phyloP scores from a whole-genome alignment of 2,888 invertebrate species.

The Trichogramma evanescens region DNA sequence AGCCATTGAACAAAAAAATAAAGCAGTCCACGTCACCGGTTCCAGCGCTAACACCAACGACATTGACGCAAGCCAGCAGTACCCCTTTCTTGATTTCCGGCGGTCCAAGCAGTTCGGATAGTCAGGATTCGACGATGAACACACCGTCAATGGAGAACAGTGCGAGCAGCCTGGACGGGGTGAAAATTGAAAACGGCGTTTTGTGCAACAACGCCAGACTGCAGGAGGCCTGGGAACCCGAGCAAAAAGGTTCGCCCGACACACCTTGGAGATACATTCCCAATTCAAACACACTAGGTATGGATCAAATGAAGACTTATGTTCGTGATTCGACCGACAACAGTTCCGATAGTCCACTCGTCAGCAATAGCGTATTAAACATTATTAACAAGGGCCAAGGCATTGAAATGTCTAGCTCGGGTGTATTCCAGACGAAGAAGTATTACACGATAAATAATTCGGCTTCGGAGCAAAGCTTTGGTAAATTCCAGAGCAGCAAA shows the following conservation, averaged over 20 bases:
- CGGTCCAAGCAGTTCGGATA: slow-evolving; percentile 33
- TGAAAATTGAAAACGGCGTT: slow-evolving; percentile 41
- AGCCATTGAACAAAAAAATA: neutral
- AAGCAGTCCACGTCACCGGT: slow-evolving; percentile 10
- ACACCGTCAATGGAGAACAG: slow-evolving; percentile 25
- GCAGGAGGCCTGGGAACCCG: slow-evolving; percentile 45
- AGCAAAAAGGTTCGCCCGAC: slow-evolving; percentile 42
- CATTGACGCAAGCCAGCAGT: slow-evolving; percentile 14
- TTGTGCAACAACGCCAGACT: slow-evolving; percentile 42
- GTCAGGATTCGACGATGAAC: slow-evolving; percentile 16
- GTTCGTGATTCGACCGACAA: slow-evolving; percentile 28
- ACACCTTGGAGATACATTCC: slow-evolving; percentile 45
- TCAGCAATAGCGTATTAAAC: slow-evolving; percentile 38
- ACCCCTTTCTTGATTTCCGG: slow-evolving; percentile 34
- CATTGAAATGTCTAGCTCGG: slow-evolving; percentile 36
- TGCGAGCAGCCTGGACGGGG: slow-evolving; percentile 26
- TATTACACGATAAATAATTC: slow-evolving; percentile 40
- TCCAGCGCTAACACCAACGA: slow-evolving; percentile 3
- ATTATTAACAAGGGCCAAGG: slow-evolving; percentile 42
- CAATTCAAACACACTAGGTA: slow-evolving; percentile 34
- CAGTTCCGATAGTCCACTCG: slow-evolving; percentile 30
- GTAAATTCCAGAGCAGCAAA: slow-evolving; percentile 11
- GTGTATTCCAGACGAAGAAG: slow-evolving; percentile 41
- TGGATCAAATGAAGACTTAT: slow-evolving; percentile 37
- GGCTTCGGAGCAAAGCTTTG: slow-evolving; percentile 37